Percentiles rank a stretch among this genome's conserved stretches.
phyloP scores from a whole-genome alignment of 2,113 vertebrate species.

The Pseudopodoces humilis region DNA sequence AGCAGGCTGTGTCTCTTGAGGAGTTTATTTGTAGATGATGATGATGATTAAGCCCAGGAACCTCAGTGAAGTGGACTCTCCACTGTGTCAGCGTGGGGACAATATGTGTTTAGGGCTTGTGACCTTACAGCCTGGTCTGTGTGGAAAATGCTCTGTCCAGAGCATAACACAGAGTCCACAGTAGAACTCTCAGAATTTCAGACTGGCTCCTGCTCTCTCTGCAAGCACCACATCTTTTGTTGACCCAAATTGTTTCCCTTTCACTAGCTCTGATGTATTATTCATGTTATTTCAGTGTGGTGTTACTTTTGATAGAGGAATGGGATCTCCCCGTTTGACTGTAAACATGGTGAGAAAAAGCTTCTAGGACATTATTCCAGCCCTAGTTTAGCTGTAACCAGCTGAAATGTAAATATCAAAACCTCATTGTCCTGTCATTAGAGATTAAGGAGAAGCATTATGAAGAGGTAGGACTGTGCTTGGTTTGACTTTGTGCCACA shows the following conservation, averaged over 20 bases:
- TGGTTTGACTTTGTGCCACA: neutral
- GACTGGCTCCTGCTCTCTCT: neutral
- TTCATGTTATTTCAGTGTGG: neutral
- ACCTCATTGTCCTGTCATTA: neutral
- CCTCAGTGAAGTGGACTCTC: neutral
- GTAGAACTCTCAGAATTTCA: accelerated
- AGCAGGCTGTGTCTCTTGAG: neutral
- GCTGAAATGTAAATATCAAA: neutral
- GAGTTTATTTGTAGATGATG: neutral
- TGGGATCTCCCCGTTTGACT: neutral
- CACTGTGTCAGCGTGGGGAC: neutral
- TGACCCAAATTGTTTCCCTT: neutral
- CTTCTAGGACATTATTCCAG: neutral
- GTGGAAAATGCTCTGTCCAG: neutral
- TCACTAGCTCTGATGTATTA: neutral
- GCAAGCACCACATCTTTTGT: neutral
- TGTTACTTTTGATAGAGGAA: slow-evolving; percentile 4
- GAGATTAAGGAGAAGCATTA: neutral
- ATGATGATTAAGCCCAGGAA: neutral
- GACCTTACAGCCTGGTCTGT: neutral
- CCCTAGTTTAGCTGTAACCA: neutral
- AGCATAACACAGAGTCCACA: neutral
- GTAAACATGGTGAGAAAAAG: neutral
- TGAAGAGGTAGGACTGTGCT: neutral
- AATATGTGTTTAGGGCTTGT: neutral